Evolutionary conservation across 2,113 vertebrate genomes (phyloP).

Genomic region (Saguinus midas): DNA sequence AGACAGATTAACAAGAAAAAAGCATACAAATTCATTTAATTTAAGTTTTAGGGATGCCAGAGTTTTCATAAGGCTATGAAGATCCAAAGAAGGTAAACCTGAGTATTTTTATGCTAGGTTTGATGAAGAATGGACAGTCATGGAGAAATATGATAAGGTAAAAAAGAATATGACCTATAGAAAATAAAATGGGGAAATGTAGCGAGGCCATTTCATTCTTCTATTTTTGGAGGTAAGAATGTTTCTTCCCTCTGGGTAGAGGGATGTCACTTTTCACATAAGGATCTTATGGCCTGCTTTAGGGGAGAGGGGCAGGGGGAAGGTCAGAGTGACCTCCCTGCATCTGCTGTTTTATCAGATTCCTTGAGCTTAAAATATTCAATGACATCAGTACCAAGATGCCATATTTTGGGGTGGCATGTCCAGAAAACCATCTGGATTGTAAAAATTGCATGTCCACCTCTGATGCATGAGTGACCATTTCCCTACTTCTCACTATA

Average conservation of each 20-base stretch:
- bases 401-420: not conserved
- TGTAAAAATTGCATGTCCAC: not conserved
- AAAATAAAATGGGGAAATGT: not conserved
- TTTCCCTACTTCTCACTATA: not conserved
- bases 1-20: not conserved
- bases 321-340: not conserved
- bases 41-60: not conserved
- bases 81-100: not conserved
- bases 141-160: not conserved
- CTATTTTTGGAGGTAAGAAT: not conserved
- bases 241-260: not conserved
- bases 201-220: too few species aligned
- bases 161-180: not conserved
- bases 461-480: not conserved
- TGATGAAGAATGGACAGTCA: not conserved
- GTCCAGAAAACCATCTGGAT: too few species aligned
- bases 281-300: not conserved
- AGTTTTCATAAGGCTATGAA: not conserved
- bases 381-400: not conserved
- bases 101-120: not conserved
- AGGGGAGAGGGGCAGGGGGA: not conserved
- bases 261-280: not conserved
- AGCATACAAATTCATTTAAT: not conserved
- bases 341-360: not conserved
- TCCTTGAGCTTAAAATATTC: not conserved